Percentiles rank a stretch among this genome's conserved stretches.
These are phyloP conservation scores for Nemoura dubitans DNA, from an alignment of 2,888 invertebrate species.

Conservation along the genomic window DNA sequence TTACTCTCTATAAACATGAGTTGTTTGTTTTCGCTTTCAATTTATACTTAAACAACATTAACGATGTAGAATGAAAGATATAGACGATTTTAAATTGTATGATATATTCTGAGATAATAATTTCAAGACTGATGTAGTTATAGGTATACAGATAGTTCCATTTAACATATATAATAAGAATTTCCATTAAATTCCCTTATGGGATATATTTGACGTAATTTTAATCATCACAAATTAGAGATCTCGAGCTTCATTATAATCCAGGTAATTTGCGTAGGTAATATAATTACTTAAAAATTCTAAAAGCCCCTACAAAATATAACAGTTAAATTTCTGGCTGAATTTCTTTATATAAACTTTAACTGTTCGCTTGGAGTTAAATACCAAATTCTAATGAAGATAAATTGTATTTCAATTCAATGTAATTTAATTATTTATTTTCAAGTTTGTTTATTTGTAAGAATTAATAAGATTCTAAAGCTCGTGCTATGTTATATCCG, in stretches of 20 bases:
- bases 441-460: neutral
- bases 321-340: neutral
- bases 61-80: conserved; percentile 44
- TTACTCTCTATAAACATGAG: conserved; percentile 44
- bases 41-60: conserved; percentile 44
- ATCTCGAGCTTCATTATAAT: conserved; percentile 31
- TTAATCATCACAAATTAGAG: conserved; percentile 39
- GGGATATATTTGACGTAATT: conserved; percentile 29
- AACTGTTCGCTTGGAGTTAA: neutral
- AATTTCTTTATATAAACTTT: neutral
- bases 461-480: neutral
- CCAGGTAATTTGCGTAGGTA: conserved; percentile 7
- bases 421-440: neutral
- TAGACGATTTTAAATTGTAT: conserved; percentile 14
- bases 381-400: neutral
- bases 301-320: neutral
- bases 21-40: conserved; percentile 38
- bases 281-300: neutral
- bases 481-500: neutral
- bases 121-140: conserved; percentile 32
- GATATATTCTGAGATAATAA: conserved; percentile 36
- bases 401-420: neutral
- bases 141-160: conserved; percentile 42
- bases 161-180: conserved; percentile 33
- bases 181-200: conserved; percentile 18